Base-by-base conservation (phyloP, 2,797 vertebrate species). In the Sebastes baramenuke region DNA sequence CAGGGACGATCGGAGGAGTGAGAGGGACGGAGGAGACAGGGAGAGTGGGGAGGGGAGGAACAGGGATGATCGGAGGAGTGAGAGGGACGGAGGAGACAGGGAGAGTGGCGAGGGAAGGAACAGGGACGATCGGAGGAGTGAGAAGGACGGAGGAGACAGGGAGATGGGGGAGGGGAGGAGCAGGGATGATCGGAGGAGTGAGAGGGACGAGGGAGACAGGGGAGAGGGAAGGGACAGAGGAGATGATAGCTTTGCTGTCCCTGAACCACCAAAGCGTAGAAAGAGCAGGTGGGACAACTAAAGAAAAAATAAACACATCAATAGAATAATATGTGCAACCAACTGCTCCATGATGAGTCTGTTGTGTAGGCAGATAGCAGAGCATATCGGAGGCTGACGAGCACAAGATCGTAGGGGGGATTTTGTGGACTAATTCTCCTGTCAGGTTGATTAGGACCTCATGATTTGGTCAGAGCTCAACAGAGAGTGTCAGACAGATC, bases 241-340 rank as follows among this genome's bases (percentile, higher is more conserved):
- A 90, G 95, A 95, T 80, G 97, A 98, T 86, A 97, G 97, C 59
- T 99, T 99, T 46, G 98, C 97, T 46, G 95, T 99, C 72, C 98
- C 99, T 0, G 98, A 99, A 77, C 97, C 97, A 24, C 99, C 98
- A 29, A 99, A 98, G 81, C 96, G 97, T 80, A 99, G 99, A 94
- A 99, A 98, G 94, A 99, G 98, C 87, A 95, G 98, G 86, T 99
- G 98, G 99, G 98, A 99, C 95, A 99, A 97, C 96, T 99, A 96
- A 95, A 81, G 9, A 24, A 38, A 46, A 11, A 55, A 34, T 52
- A 27, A 25, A 68, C 14, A 9, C 56, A 77, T 74, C 8, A 27
- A 6, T 68, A 81, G 27, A 83, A 72, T 62, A 88, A 76, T 30
- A 52, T 30, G 49, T 82, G 75, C 66, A 83, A 81, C 67, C 86